Evolutionary conservation across 2,113 vertebrate genomes (phyloP), one percentile per base, ranked within the genome.

Genomic region (Hepsetus odoe): DNA sequence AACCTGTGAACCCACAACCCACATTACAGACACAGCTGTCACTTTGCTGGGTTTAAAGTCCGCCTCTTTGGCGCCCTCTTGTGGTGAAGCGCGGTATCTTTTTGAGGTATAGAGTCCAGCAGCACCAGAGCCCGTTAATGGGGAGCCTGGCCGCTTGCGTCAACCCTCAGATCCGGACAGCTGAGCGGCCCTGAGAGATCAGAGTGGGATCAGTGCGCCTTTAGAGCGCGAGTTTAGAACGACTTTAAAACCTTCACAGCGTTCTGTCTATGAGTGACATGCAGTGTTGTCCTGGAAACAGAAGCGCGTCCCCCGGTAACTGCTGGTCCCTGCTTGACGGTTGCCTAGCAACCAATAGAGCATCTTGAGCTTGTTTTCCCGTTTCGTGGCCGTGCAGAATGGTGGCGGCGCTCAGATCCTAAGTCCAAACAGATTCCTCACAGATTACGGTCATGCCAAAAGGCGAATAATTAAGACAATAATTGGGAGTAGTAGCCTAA

Each of bases 281-380:
- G 65, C 67, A 55, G 12, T 65, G 32, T 24, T 38, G 61, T 74
- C 87, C 62, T 92, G 86, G 90, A 89, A 91, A 93, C 91, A 73
- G 1, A 76, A 72, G 22, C 0, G 91, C 92, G 92, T 92, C 88
- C 82, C 86, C 49, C 91, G 76, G 92, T 90, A 93, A 93, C 94
- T 0, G 0, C 75, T 10, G 64, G 65, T 69, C 66, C 81, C 79
- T 80, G 22, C 77, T 85, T 85, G 76, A 30, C 86, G 80, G 83
- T 90, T 89, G 62, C 90, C 86, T 62, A 83, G 90, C 83, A 81
- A 93, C 91, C 26, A 22, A 11, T 77, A 44, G 59, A 83, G 81
- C 84, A 84, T 88, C 85, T 68, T 59, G 70, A 74, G 77, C 61
- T 53, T 81, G 74, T 75, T 62, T 69, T 61, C 71, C 62, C 26